These are phyloP conservation scores for Globicephala melas DNA, from an alignment of 2,113 vertebrate genomes.

Conservation along the genomic window DNA sequence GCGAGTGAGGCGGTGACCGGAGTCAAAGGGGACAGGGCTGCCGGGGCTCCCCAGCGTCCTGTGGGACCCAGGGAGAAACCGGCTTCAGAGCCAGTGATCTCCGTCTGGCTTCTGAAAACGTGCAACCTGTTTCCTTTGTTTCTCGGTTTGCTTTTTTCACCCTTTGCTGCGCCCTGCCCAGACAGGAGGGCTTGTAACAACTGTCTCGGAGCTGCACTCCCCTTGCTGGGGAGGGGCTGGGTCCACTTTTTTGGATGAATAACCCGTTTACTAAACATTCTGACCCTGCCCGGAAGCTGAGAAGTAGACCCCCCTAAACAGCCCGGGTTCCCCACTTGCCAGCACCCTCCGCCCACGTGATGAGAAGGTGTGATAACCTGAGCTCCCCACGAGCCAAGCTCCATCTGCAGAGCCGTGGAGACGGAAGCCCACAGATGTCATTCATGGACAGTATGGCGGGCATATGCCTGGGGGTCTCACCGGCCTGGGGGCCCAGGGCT, in stretches of 20 bases:
- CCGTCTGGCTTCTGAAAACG: not conserved
- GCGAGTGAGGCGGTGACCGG: rapidly evolving
- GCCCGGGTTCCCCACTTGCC: not conserved
- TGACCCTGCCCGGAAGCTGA: not conserved
- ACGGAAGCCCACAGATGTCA: no score
- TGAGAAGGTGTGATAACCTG: not conserved
- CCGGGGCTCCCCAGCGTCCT: rapidly evolving
- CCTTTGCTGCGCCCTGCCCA: not conserved
- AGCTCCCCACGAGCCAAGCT: rapidly evolving
- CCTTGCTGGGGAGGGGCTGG: no score
- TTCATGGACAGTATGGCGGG: rapidly evolving
- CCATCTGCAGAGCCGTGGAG: rapidly evolving
- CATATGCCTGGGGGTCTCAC: no score
- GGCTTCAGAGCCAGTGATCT: not conserved
- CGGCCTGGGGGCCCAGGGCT: rapidly evolving
- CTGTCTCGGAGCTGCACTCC: not conserved
- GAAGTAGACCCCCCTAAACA: not conserved
- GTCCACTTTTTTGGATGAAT: not conserved
- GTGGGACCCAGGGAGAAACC: not conserved
- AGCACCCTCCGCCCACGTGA: not conserved
- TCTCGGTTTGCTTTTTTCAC: not conserved
- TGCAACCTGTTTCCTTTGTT: not conserved
- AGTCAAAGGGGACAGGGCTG: not conserved
- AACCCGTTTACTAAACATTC: not conserved
- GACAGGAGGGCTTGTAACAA: not conserved